Evolutionary conservation across 2,888 invertebrate genomes (phyloP).

Genomic region (Trissonchulus sp.): DNA sequence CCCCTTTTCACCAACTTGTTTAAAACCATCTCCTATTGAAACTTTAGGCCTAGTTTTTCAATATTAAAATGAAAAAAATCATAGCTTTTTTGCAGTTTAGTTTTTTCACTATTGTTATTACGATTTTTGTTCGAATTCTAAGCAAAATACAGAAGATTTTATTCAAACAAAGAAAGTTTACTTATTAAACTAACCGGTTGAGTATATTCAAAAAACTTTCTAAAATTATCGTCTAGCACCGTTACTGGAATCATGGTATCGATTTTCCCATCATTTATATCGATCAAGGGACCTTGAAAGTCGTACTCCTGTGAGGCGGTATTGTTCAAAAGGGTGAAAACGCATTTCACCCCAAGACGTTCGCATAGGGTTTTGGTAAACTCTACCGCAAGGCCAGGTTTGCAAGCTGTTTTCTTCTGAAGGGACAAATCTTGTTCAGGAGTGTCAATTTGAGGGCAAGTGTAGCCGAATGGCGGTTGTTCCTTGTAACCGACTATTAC

Average conservation of each 20-base stretch:
- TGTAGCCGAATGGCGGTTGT: neutral
- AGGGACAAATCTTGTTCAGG: neutral
- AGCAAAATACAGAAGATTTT: neutral
- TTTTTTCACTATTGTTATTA: neutral
- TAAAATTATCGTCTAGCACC: neutral
- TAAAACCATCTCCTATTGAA: no score
- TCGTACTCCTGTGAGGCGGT: neutral
- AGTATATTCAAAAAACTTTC: neutral
- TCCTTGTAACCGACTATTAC: neutral
- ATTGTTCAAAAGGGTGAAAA: neutral
- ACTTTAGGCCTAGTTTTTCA: no score
- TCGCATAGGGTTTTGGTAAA: neutral
- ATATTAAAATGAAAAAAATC: no score
- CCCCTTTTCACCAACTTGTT: no score
- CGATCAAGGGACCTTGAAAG: neutral
- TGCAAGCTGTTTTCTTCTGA: neutral
- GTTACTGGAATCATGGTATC: neutral
- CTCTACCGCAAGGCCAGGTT: neutral
- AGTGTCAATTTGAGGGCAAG: no score
- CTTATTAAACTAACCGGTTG: neutral
- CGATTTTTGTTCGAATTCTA: neutral
- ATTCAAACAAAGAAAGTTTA: neutral
- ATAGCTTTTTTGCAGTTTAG: no score
- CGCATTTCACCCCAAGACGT: neutral
- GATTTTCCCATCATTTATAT: neutral